Percentiles rank a stretch among this genome's conserved stretches.
Evolutionary conservation across 2,888 invertebrate species (phyloP).

Genomic region (Xanthia togata): DNA sequence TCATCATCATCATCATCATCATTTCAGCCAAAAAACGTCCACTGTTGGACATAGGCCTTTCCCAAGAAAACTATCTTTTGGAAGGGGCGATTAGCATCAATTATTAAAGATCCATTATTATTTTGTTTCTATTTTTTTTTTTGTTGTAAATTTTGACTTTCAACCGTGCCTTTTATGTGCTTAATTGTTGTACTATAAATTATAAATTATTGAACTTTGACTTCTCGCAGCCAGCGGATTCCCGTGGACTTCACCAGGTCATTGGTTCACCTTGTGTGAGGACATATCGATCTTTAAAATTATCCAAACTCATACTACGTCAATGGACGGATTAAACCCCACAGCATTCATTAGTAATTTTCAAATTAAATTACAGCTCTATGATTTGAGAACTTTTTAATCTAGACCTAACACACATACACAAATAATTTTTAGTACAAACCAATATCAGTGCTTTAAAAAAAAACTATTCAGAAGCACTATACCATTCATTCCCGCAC

Average conservation of each 20-base stretch:
- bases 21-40: background rate
- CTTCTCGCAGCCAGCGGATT: background rate
- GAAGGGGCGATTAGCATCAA: too few relatives aligned
- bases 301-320: background rate
- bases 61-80: too few relatives aligned
- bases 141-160: too few relatives aligned
- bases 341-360: background rate
- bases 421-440: constrained; percentile 5
- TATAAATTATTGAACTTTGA: too few relatives aligned
- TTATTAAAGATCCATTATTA: too few relatives aligned
- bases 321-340: background rate
- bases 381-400: background rate
- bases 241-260: background rate
- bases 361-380: background rate
- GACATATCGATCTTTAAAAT: background rate
- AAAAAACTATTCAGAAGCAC: constrained; percentile 45
- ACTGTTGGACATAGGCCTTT: background rate
- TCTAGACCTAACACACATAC: background rate
- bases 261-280: background rate
- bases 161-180: too few relatives aligned
- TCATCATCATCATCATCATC: too few relatives aligned
- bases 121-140: too few relatives aligned
- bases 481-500: constrained; percentile 47
- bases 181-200: too few relatives aligned
- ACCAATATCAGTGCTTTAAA: constrained; percentile 16